These are phyloP conservation scores for Pantherophis vulpinus DNA, from an alignment of 2,797 vertebrate species.

Conservation along the genomic window DNA sequence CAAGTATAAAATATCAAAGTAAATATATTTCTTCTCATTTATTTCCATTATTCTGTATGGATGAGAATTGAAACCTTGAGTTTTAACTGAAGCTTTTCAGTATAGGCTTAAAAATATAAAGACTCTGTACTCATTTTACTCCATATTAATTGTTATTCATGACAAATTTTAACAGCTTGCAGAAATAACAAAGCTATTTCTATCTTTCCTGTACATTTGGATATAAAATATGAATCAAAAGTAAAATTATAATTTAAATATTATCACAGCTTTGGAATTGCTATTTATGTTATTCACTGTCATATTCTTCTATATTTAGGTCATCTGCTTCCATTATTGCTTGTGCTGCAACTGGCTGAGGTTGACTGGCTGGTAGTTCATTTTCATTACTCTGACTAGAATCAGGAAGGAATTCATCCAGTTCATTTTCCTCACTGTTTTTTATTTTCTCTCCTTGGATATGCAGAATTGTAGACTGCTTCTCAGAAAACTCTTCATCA, in stretches of 20 bases:
- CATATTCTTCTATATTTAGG: slow-evolving; percentile 85
- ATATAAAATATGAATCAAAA: slow-evolving; percentile 12
- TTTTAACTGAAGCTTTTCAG: not conserved
- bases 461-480: not conserved
- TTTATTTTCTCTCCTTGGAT: not conserved
- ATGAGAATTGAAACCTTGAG: not conserved
- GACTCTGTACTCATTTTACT: rapidly evolving
- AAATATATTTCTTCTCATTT: slow-evolving; percentile 5
- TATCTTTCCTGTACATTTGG: rapidly evolving
- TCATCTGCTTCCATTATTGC: slow-evolving; percentile 78
- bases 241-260: not conserved
- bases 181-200: not conserved
- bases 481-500: slow-evolving; percentile 58
- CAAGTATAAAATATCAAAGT: slow-evolving; percentile 42
- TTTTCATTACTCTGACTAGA: slow-evolving; percentile 72
- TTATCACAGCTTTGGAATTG: not conserved
- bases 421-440: not conserved
- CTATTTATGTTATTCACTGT: slow-evolving; percentile 74
- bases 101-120: not conserved
- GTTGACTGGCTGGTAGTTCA: slow-evolving; percentile 81
- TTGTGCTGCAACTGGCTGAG: slow-evolving; percentile 73
- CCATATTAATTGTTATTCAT: not conserved
- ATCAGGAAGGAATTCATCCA: slow-evolving; percentile 29
- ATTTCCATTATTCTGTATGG: slow-evolving; percentile 15
- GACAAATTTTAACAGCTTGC: not conserved